Conservation (phyloP, 2,888 invertebrate species). For the Amaurobius ferox region DNA sequence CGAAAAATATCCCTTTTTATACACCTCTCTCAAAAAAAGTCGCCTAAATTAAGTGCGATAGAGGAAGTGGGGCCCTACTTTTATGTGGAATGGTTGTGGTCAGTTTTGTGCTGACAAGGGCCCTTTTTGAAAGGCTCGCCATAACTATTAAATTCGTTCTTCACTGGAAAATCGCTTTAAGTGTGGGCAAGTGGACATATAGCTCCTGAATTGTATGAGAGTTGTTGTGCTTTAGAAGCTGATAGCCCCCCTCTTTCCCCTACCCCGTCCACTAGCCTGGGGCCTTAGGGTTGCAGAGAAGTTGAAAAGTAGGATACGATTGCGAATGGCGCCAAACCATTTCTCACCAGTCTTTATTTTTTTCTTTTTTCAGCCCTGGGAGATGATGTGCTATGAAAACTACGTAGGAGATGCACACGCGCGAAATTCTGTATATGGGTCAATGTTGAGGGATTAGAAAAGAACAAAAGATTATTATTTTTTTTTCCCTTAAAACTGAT, state of each 20-base stretch:
- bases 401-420: too few relatives aligned
- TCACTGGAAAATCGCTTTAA: constrained; percentile 59
- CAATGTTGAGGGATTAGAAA: too few relatives aligned
- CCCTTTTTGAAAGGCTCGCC: constrained; percentile 55
- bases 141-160: constrained; percentile 70
- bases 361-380: too few relatives aligned
- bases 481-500: too few relatives aligned
- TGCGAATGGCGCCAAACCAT: background rate
- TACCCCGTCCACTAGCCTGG: background rate
- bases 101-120: constrained; percentile 52
- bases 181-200: constrained; percentile 39
- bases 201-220: constrained; percentile 51
- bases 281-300: constrained; percentile 12
- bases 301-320: background rate
- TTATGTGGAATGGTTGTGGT: constrained; percentile 32
- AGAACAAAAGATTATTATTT: too few relatives aligned
- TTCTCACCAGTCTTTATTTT: background rate
- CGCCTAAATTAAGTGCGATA: constrained; percentile 58
- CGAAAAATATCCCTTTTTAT: constrained; percentile 11
- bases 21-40: background rate
- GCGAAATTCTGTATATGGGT: too few relatives aligned
- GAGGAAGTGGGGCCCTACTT: constrained; percentile 30
- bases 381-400: too few relatives aligned
- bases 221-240: constrained; percentile 17
- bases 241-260: constrained; percentile 14